Evolutionary conservation across 2,113 vertebrate species (phyloP).

Genomic region (Toxotes jaculatrix): DNA sequence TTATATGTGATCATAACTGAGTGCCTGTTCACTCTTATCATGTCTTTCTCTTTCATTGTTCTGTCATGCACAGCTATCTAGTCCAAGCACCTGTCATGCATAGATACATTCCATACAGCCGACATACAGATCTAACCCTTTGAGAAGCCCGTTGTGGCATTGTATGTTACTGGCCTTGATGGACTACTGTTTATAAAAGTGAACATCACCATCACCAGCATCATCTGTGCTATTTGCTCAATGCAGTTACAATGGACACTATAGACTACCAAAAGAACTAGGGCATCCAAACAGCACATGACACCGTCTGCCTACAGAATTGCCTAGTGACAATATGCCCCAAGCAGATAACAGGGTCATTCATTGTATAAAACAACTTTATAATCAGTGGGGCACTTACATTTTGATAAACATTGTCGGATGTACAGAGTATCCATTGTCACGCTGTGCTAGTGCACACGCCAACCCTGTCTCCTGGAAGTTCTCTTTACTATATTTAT

Average conservation of each 20-base stretch:
- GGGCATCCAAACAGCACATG: constrained; percentile 38
- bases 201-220: constrained; percentile 25
- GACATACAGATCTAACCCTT: background rate
- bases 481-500: background rate
- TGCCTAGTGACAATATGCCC: constrained; percentile 12
- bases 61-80: background rate
- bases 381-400: constrained; percentile 2
- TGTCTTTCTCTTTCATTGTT: background rate
- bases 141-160: constrained; percentile 1
- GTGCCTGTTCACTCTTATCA: background rate
- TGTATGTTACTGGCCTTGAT: constrained; percentile 29
- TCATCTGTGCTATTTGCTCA: constrained; percentile 18
- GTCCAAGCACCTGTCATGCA: background rate
- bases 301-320: constrained; percentile 24
- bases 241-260: constrained; percentile 9
- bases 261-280: constrained; percentile 21
- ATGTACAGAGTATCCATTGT: background rate
- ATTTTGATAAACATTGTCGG: constrained; percentile 1
- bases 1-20: background rate
- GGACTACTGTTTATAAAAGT: constrained; percentile 12
- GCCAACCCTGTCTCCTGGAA: background rate
- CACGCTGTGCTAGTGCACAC: background rate
- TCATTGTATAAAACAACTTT: constrained; percentile 11
- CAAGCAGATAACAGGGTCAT: constrained; percentile 39
- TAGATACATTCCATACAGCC: background rate